Conservation (phyloP, 2,113 vertebrate genomes). For the Sander vitreus region DNA sequence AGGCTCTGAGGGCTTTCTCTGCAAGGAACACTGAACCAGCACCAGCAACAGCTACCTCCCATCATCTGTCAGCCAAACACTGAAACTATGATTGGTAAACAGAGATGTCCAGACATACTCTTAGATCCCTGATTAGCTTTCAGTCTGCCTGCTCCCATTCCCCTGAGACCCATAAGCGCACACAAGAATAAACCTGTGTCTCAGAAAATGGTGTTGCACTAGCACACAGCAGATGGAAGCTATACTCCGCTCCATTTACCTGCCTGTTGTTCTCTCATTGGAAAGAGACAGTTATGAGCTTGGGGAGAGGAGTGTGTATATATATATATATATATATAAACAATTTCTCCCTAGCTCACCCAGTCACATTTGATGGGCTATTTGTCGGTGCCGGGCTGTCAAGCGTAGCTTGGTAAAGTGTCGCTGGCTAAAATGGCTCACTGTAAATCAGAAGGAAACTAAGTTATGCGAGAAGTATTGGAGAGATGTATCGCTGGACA, state of each 20-base stretch:
- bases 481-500: slow-evolving; percentile 60
- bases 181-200: slow-evolving; percentile 53
- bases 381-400: slow-evolving; percentile 61
- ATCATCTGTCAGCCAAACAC: slow-evolving; percentile 70
- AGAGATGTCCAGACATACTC: slow-evolving; percentile 64
- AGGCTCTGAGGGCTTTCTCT: slow-evolving; percentile 61
- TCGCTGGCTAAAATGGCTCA: slow-evolving; percentile 60
- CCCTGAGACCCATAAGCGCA: slow-evolving; percentile 59
- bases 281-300: slow-evolving; percentile 69
- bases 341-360: slow-evolving; percentile 63
- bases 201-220: slow-evolving; percentile 53
- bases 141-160: slow-evolving; percentile 16
- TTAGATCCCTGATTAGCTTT: slow-evolving; percentile 58
- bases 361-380: slow-evolving; percentile 72
- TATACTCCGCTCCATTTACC: slow-evolving; percentile 74
- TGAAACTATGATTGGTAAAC: slow-evolving; percentile 67
- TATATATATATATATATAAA: slow-evolving; percentile 54
- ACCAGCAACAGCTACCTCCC: slow-evolving; percentile 40
- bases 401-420: slow-evolving; percentile 51
- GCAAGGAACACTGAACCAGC: slow-evolving; percentile 58
- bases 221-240: slow-evolving; percentile 75
- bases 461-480: slow-evolving; percentile 56
- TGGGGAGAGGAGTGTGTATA: slow-evolving; percentile 60
- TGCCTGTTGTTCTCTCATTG: slow-evolving; percentile 64
- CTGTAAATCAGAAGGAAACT: slow-evolving; percentile 69